These are phyloP conservation scores for Bombyx huttoni DNA, from an alignment of 2,888 invertebrate species.

Conservation along the genomic window DNA sequence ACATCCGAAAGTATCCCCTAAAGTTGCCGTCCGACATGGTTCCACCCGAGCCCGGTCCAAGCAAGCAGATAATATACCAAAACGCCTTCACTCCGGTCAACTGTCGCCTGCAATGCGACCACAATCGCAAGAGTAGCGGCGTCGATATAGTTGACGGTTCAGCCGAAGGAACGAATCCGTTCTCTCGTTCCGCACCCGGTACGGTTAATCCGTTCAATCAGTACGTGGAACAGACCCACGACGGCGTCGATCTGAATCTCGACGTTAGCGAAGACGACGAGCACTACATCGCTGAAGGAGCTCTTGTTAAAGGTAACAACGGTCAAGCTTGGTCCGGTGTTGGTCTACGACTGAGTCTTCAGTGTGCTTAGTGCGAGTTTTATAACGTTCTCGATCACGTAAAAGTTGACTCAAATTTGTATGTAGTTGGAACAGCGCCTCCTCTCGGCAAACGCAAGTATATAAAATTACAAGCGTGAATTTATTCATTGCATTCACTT, in stretches of 20 bases:
- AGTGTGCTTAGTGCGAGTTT: no score
- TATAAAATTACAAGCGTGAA: no score
- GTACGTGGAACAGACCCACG: constrained; percentile 13
- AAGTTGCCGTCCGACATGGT: constrained; percentile 17
- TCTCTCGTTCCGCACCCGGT: constrained; percentile 19
- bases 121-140: constrained; percentile 9
- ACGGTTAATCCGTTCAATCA: constrained; percentile 31
- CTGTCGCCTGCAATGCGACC: constrained; percentile 1
- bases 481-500: no score
- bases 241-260: neutral
- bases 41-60: constrained; percentile 4
- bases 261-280: constrained; percentile 10
- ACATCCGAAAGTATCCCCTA: constrained; percentile 47
- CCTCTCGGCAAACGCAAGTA: no score
- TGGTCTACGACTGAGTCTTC: no score
- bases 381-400: no score
- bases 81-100: constrained; percentile 25
- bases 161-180: constrained; percentile 34
- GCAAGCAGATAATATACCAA: constrained; percentile 35
- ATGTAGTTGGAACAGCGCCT: no score
- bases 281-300: constrained; percentile 28
- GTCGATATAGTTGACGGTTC: constrained; percentile 34
- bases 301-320: constrained; percentile 36
- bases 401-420: no score
- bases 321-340: no score